Conservation (phyloP, 2,888 invertebrate genomes). For the Lymantria monacha region DNA sequence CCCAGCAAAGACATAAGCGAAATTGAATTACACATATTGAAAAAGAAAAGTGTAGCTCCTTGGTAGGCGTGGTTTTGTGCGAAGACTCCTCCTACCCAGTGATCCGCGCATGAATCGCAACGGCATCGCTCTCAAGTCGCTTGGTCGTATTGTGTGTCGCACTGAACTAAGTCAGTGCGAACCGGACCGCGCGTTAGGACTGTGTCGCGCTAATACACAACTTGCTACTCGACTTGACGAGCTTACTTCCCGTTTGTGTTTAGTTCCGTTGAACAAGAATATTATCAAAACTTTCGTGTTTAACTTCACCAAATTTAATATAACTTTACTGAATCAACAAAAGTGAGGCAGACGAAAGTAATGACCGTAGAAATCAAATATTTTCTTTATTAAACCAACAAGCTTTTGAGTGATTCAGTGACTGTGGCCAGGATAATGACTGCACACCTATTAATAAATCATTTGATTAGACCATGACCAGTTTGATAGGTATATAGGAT, state of each 20-base stretch:
- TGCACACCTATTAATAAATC: slow-evolving; percentile 5
- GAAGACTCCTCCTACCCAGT: slow-evolving; percentile 74
- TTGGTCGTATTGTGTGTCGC: slow-evolving; percentile 45
- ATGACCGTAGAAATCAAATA: slow-evolving; percentile 41
- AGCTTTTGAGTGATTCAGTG: slow-evolving; percentile 57
- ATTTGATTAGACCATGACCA: slow-evolving; percentile 22
- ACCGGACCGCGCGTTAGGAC: slow-evolving; percentile 45
- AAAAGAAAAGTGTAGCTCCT: slow-evolving; percentile 82
- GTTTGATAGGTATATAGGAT: neutral
- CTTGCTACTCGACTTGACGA: slow-evolving; percentile 53
- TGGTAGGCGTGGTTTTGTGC: slow-evolving; percentile 76
- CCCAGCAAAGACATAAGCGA: slow-evolving; percentile 83
- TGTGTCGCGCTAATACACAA: slow-evolving; percentile 53
- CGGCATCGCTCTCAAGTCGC: slow-evolving; percentile 58
- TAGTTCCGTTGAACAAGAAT: slow-evolving; percentile 36
- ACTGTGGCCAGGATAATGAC: slow-evolving; percentile 51
- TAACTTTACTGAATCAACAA: slow-evolving; percentile 45
- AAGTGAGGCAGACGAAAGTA: slow-evolving; percentile 45
- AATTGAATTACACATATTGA: slow-evolving; percentile 83
- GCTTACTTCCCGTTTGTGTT: slow-evolving; percentile 45
- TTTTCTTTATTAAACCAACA: slow-evolving; percentile 44
- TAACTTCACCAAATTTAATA: slow-evolving; percentile 52
- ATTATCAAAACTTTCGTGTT: slow-evolving; percentile 49
- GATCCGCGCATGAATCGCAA: slow-evolving; percentile 73
- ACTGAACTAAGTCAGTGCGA: slow-evolving; percentile 54